phyloP scores from a whole-genome alignment of 2,888 invertebrate species.

The Cheiracanthium punctorium region DNA sequence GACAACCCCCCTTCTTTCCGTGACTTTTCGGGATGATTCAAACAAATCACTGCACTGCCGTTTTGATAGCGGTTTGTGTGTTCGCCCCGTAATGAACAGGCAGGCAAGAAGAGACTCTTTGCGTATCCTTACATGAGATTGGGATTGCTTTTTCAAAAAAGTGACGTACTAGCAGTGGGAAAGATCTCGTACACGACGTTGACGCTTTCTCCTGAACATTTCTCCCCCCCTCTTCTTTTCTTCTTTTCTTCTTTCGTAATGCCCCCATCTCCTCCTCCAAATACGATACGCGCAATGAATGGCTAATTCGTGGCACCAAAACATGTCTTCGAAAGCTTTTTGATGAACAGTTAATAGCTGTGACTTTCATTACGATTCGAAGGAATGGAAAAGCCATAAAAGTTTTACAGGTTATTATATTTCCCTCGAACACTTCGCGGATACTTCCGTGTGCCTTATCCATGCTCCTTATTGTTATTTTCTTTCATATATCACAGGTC shows the following conservation, averaged over 20 bases:
- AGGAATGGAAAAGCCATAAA: neutral
- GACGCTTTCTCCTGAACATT: neutral
- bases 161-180: neutral
- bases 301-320: neutral
- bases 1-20: neutral
- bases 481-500: neutral
- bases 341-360: conserved; percentile 15
- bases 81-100: conserved; percentile 37
- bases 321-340: neutral
- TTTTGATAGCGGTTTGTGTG: conserved; percentile 21
- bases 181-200: neutral
- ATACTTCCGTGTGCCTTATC: neutral
- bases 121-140: neutral
- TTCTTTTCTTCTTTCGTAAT: too few relatives aligned
- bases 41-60: conserved; percentile 39
- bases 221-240: too few relatives aligned
- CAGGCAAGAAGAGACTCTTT: conserved; percentile 13
- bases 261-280: too few relatives aligned
- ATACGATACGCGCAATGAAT: neutral
- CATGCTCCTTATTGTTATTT: neutral
- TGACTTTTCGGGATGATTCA: conserved; percentile 33
- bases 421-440: neutral
- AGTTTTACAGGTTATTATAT: neutral
- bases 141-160: conserved; percentile 11
- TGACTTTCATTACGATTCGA: conserved; percentile 9